phyloP scores from a whole-genome alignment of 2,888 invertebrate genomes.

The Tetropium fuscum region DNA sequence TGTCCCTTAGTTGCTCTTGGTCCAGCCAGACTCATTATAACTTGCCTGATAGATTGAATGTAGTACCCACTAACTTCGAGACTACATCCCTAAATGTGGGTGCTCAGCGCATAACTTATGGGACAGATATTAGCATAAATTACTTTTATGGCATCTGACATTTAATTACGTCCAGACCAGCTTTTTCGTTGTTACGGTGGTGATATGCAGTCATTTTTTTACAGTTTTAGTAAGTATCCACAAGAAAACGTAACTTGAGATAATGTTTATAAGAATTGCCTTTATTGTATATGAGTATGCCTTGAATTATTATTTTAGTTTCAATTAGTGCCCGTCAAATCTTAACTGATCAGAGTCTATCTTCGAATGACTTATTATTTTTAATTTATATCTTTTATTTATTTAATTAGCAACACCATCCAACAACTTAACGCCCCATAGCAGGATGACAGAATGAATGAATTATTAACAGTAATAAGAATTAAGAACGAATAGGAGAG shows the following conservation, averaged over 20 bases:
- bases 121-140: slow-evolving; percentile 46
- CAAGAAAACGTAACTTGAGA: not conserved
- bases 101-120: slow-evolving; percentile 38
- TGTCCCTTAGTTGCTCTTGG: slow-evolving; percentile 40
- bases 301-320: not conserved
- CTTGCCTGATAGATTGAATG: slow-evolving; percentile 46
- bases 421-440: too few species aligned
- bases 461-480: too few species aligned
- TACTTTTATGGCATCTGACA: slow-evolving; percentile 30
- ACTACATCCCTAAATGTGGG: slow-evolving; percentile 30
- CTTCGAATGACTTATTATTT: too few species aligned
- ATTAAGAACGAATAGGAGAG: too few species aligned
- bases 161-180: slow-evolving; percentile 20
- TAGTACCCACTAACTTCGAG: slow-evolving; percentile 32
- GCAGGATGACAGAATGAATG: too few species aligned
- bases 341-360: too few species aligned
- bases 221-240: not conserved
- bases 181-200: slow-evolving; percentile 4
- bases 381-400: too few species aligned
- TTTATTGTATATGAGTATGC: not conserved
- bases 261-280: not conserved
- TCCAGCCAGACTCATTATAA: slow-evolving; percentile 50
- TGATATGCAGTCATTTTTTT: not conserved
- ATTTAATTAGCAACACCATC: too few species aligned
- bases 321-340: too few species aligned